Evolutionary conservation across 1,140 invertebrate genomes (phyloP).

Genomic region (Zaprionus kolodkinae): DNA sequence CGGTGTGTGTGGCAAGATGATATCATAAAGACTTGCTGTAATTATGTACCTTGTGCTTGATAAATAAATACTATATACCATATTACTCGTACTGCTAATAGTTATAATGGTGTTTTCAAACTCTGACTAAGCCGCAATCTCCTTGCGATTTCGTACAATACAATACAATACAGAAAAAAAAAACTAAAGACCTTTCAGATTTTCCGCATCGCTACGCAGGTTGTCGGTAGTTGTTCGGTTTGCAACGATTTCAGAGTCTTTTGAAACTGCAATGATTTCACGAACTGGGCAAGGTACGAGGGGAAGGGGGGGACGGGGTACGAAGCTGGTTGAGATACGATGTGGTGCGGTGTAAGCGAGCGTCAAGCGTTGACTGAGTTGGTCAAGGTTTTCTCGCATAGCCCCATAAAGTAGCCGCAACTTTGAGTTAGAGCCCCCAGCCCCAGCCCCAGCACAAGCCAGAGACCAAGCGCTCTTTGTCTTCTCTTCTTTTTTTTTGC

Average conservation of each 20-base stretch:
- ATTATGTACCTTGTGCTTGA: slow-evolving; percentile 40
- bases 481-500: slow-evolving; percentile 40
- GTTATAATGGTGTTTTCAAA: slow-evolving; percentile 36
- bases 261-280: slow-evolving; percentile 72
- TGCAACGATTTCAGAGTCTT: slow-evolving; percentile 57
- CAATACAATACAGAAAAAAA: background rate
- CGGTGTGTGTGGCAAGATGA: slow-evolving; percentile 28
- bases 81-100: background rate
- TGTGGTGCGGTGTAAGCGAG: slow-evolving; percentile 24
- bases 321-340: slow-evolving; percentile 2
- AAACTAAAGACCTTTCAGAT: slow-evolving; percentile 62
- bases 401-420: slow-evolving; percentile 57
- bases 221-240: slow-evolving; percentile 37
- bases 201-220: slow-evolving; percentile 67
- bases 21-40: slow-evolving; percentile 36
- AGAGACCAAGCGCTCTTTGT: slow-evolving; percentile 31
- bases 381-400: slow-evolving; percentile 68
- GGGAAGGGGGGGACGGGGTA: too few relatives aligned
- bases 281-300: slow-evolving; percentile 25
- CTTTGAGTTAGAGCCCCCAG: slow-evolving; percentile 25
- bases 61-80: slow-evolving; percentile 35
- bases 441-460: background rate
- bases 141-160: slow-evolving; percentile 20
- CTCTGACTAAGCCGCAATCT: slow-evolving; percentile 29
- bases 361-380: slow-evolving; percentile 57